A percentile compares a stretch with the other conserved stretches of the same genome.
Conservation (phyloP, 2,797 vertebrate genomes). For the Acropternis orthonyx region DNA sequence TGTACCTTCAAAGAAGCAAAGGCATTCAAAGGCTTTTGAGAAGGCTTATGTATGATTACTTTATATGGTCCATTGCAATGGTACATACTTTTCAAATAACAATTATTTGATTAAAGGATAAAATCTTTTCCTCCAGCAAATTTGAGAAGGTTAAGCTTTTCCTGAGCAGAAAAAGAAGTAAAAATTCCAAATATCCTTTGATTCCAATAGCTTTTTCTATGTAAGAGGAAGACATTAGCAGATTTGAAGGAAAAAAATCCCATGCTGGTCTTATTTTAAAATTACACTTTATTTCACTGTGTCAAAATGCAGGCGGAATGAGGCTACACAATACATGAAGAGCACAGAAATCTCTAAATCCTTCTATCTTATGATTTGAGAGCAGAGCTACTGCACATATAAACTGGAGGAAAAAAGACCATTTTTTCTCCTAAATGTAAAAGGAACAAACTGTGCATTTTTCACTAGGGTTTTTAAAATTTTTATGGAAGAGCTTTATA, state of each 20-base stretch:
- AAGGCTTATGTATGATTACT: not conserved
- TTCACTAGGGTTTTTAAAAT: not conserved
- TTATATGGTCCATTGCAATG: not conserved
- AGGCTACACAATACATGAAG: not conserved
- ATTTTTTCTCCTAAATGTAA: not conserved
- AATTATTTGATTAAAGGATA: not conserved
- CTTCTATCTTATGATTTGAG: not conserved
- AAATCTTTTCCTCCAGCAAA: not conserved
- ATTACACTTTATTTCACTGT: not conserved
- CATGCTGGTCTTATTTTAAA: not conserved
- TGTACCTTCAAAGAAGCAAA: not conserved
- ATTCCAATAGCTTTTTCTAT: not conserved
- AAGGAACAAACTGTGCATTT: not conserved
- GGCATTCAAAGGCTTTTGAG: not conserved
- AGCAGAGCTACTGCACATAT: not conserved
- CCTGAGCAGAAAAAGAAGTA: not conserved
- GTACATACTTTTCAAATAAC: not conserved
- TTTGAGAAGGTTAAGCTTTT: not conserved
- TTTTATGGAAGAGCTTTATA: not conserved
- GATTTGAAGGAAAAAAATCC: not conserved
- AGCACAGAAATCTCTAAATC: not conserved
- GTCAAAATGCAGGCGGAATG: not conserved
- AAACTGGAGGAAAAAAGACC: not conserved
- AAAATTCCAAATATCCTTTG: not conserved
- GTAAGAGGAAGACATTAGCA: not conserved